These are phyloP conservation scores for Euura lappo DNA, from an alignment of 1,140 invertebrate species.

Conservation along the genomic window DNA sequence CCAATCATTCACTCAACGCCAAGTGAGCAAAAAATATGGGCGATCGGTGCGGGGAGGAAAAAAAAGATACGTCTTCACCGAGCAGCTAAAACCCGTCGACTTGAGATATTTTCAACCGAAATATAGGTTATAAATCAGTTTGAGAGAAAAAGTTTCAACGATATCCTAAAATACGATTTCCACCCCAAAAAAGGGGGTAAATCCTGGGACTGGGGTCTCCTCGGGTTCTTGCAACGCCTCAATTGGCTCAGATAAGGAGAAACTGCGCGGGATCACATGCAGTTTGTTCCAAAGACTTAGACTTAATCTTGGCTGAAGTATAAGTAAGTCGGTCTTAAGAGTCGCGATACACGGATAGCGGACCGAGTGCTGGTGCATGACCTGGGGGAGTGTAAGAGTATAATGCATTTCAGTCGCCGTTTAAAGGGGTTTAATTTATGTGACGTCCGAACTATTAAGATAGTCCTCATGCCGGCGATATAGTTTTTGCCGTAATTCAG, in stretches of 20 bases:
- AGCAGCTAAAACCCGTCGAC: neutral
- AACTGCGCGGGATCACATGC: constrained; percentile 22
- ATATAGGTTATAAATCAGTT: neutral
- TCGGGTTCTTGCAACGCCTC: too few relatives aligned
- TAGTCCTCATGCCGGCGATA: neutral
- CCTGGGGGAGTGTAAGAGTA: neutral
- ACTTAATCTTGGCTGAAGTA: constrained; percentile 25
- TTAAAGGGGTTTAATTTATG: neutral
- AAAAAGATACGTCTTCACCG: neutral
- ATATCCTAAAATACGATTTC: too few relatives aligned
- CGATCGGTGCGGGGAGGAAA: neutral
- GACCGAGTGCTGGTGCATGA: neutral
- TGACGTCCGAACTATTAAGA: neutral
- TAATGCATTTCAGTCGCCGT: neutral
- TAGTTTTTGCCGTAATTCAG: neutral
- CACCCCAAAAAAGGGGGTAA: too few relatives aligned
- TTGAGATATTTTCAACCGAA: neutral
- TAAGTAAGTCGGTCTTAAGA: constrained; percentile 27
- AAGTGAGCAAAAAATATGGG: neutral
- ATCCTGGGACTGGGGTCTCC: too few relatives aligned
- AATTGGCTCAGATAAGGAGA: constrained; percentile 27
- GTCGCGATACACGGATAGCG: neutral
- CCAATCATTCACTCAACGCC: constrained; percentile 8
- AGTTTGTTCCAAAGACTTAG: constrained; percentile 29
- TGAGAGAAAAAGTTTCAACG: too few relatives aligned